Conservation (phyloP, 2,888 invertebrate species). For the Platycnemis pennipes region DNA sequence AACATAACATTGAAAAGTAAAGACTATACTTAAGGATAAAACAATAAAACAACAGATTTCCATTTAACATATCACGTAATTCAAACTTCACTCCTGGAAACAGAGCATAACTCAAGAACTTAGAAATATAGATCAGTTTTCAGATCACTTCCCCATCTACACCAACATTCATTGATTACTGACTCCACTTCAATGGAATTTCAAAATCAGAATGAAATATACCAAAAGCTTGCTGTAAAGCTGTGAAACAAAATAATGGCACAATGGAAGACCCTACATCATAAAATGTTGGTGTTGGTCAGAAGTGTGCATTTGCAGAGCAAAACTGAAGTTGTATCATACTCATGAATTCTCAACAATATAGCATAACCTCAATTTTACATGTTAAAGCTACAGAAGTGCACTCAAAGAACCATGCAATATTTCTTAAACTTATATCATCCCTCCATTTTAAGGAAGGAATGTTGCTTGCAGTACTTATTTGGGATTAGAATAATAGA, state of each 20-base stretch:
- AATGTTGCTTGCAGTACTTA: constrained; percentile 32
- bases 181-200: background rate
- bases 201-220: background rate
- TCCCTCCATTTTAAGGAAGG: background rate
- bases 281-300: constrained; percentile 43
- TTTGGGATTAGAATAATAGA: background rate
- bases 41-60: background rate
- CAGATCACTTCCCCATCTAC: constrained; percentile 6
- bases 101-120: constrained; percentile 14
- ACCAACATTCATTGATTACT: constrained; percentile 11
- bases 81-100: background rate
- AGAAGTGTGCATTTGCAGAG: constrained; percentile 53
- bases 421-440: background rate
- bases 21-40: background rate
- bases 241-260: background rate
- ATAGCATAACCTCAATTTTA: constrained; percentile 35
- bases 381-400: constrained; percentile 30
- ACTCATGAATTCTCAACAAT: constrained; percentile 6
- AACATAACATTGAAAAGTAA: no score
- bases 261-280: background rate
- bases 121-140: background rate
- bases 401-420: constrained; percentile 53
- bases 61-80: background rate
- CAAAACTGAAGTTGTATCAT: constrained; percentile 32
- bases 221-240: constrained; percentile 43